Conservation (phyloP, 35 echinoderm and acorn worm species). For the Ophiothrix spiculata region DNA sequence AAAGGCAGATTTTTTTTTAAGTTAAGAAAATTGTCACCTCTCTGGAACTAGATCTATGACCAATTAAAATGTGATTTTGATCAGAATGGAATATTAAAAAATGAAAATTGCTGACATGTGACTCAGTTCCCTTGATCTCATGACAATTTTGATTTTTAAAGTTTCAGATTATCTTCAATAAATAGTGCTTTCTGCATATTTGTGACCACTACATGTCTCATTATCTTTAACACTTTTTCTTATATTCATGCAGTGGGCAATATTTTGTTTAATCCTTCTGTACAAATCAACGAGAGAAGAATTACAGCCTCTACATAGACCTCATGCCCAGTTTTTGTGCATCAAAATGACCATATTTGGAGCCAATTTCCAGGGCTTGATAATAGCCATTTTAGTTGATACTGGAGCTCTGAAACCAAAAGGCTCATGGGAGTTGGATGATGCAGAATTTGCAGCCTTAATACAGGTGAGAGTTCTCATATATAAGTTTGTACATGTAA, state of each 20-base stretch:
- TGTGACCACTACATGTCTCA: neutral
- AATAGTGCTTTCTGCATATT: neutral
- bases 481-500: no score
- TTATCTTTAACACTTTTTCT: neutral
- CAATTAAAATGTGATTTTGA: no score
- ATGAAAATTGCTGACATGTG: no score
- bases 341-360: constrained; percentile 25
- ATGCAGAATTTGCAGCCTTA: constrained; percentile 12
- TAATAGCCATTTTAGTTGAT: constrained; percentile 10
- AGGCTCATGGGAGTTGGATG: neutral
- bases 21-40: no score
- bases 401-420: neutral
- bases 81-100: no score
- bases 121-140: no score
- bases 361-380: constrained; percentile 23
- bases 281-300: constrained; percentile 22
- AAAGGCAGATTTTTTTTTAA: no score
- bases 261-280: constrained; percentile 29
- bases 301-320: constrained; percentile 16
- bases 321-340: constrained; percentile 16
- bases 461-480: constrained; percentile 18
- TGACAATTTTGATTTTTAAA: neutral
- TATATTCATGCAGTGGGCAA: constrained; percentile 23
- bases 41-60: no score
- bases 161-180: neutral